These are phyloP conservation scores for Nothoprocta perdicaria DNA, from an alignment of 2,113 vertebrate genomes.

Conservation along the genomic window DNA sequence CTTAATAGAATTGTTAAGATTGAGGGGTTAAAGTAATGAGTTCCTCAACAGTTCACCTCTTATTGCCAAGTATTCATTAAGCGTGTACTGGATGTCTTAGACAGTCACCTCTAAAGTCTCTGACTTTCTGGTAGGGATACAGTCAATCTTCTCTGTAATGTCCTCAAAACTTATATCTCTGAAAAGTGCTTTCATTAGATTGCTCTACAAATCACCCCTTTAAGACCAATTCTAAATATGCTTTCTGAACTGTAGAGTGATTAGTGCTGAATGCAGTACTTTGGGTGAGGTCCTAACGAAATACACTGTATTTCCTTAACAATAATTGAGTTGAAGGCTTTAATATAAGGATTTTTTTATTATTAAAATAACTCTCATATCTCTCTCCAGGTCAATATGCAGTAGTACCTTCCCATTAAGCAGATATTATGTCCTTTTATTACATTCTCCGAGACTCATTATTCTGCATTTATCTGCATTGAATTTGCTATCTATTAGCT, in stretches of 20 bases:
- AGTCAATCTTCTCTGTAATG: constrained; percentile 76
- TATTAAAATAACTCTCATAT: constrained; percentile 83
- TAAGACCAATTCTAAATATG: constrained; percentile 75
- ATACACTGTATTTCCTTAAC: constrained; percentile 68
- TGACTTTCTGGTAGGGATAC: constrained; percentile 69
- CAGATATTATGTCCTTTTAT: constrained; percentile 83
- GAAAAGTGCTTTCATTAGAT: constrained; percentile 74
- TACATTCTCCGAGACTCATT: constrained; percentile 80
- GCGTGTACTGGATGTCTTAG: constrained; percentile 57
- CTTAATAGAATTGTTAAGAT: constrained; percentile 74
- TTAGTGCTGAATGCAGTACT: constrained; percentile 72
- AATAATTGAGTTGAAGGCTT: constrained; percentile 77
- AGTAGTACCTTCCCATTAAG: constrained; percentile 79
- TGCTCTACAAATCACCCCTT: constrained; percentile 74
- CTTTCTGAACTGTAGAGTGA: constrained; percentile 64
- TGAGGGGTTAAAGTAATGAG: constrained; percentile 74
- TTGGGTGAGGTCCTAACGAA: constrained; percentile 74
- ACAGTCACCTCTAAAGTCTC: constrained; percentile 63
- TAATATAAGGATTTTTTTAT: constrained; percentile 71
- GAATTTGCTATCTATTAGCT: constrained; percentile 82
- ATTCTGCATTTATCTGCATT: constrained; percentile 85
- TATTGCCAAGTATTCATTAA: constrained; percentile 50
- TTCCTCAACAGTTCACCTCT: constrained; percentile 59
- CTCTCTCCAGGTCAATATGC: constrained; percentile 81
- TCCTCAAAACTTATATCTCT: constrained; percentile 71